Evolutionary conservation across 1,140 invertebrate species (phyloP), one percentile per base, ranked within the genome.

Genomic region (Conopomorpha cramerella): DNA sequence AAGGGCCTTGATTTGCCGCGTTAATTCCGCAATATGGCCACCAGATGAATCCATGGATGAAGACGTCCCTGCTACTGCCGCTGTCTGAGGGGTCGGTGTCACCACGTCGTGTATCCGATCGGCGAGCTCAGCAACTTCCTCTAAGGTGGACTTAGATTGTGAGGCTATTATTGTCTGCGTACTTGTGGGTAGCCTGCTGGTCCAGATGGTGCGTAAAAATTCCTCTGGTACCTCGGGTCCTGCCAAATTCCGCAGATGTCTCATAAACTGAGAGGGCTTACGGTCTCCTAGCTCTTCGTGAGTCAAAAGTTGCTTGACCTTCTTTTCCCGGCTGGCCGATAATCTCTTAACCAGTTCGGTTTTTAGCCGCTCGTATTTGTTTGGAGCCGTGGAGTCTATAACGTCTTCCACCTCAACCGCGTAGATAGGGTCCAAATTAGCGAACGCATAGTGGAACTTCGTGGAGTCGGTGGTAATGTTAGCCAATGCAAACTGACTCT

Each of bases 381-480:
- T 13, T 14, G 36, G 10, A 2, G 18, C 18, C 11, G 36, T 17
- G 2, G 6, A n/a, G 0, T 4, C 17, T 2, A 38, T 25, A 12
- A 38, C 15, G 19, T 36, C 35, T 4, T 29, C 16, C 2, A 36
- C 35, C n/a, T 18, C 16, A 3, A 8, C 4, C 14, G 23, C 17
- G n/a, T 8, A 25, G 2, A 15, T 8, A 2, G 16, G 29, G 14
- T 38, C 36, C 11, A 38, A 15, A 8, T 38, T 23, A 3, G 7
- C 16, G 3, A 32, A 2, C 2, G 8, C 36, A 13, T 30, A 30
- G 13, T 36, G 16, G 26, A 30, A 36, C 13, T 36, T 60, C 0
- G 49, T 67, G 0, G 41, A 18, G 3, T 65, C 56, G 0, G 19
- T 28, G 0, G 37, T 53, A 7, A 65, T 47, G 8, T 41, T 39